phyloP scores from a whole-genome alignment of 2,888 invertebrate species.

The Exephanes ischioxanthus region DNA sequence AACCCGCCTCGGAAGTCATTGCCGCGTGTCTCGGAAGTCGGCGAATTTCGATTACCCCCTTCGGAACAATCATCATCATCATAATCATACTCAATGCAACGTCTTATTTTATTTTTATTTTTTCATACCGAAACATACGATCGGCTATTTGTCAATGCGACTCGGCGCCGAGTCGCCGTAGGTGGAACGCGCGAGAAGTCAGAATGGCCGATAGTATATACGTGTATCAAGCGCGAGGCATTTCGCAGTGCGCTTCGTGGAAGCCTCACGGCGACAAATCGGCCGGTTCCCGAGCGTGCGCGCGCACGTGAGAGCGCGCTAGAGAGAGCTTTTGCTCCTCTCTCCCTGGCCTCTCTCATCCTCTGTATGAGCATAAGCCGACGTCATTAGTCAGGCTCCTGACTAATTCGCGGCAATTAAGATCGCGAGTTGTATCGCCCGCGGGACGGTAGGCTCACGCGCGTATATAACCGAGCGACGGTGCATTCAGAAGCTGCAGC shows the following conservation, averaged over 20 bases:
- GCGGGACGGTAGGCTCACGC: slow-evolving; percentile 55
- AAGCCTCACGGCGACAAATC: slow-evolving; percentile 74
- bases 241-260: slow-evolving; percentile 59
- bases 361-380: slow-evolving; percentile 72
- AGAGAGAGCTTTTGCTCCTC: slow-evolving; percentile 10
- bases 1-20: background rate
- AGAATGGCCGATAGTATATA: slow-evolving; percentile 24
- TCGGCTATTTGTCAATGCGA: slow-evolving; percentile 45
- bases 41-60: slow-evolving; percentile 18
- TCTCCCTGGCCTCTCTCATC: slow-evolving; percentile 50
- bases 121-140: slow-evolving; percentile 30
- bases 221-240: background rate
- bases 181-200: slow-evolving; percentile 53
- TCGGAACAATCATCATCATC: background rate
- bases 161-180: slow-evolving; percentile 58
- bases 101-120: slow-evolving; percentile 13
- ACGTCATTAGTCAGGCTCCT: slow-evolving; percentile 77
- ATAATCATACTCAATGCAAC: slow-evolving; percentile 47
- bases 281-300: slow-evolving; percentile 45
- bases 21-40: background rate
- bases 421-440: slow-evolving; percentile 70
- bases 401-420: slow-evolving; percentile 80
- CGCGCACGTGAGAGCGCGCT: slow-evolving; percentile 10
- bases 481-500: slow-evolving; percentile 44
- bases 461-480: slow-evolving; percentile 39